Evolutionary conservation across 2,888 invertebrate species (phyloP).

Genomic region (Tiliacea citrago): DNA sequence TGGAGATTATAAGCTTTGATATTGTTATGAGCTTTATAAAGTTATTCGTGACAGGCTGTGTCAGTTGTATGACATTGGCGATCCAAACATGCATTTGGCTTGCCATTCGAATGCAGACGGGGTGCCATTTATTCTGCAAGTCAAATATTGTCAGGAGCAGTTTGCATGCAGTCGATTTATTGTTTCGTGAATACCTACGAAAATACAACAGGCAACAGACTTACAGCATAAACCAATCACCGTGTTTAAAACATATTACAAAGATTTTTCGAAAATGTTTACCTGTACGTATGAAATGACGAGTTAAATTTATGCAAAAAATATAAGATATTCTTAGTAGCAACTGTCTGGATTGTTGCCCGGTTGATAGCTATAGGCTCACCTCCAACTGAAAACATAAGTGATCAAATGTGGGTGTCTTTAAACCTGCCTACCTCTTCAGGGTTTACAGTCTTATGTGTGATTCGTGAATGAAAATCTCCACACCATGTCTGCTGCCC

Average conservation of each 20-base stretch:
- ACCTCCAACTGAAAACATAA: not conserved
- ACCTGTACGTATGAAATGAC: not conserved
- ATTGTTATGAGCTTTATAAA: not conserved
- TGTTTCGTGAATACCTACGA: not conserved
- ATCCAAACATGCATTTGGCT: not conserved
- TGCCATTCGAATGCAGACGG: not conserved
- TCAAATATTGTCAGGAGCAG: too few species aligned
- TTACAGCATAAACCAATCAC: not conserved
- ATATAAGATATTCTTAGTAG: not conserved
- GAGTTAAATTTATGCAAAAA: not conserved
- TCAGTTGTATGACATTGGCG: not conserved
- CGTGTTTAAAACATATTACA: too few species aligned
- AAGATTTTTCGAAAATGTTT: too few species aligned
- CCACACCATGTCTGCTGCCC: not conserved
- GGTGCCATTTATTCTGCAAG: slow-evolving; percentile 1
- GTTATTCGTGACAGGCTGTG: not conserved
- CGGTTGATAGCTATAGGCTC: not conserved
- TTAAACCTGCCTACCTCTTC: too few species aligned
- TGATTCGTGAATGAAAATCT: too few species aligned
- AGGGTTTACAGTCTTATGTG: too few species aligned
- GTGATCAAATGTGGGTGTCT: not conserved
- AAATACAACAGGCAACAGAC: not conserved
- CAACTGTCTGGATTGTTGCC: not conserved
- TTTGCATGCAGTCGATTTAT: not conserved
- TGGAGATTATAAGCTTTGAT: not conserved